phyloP scores from a whole-genome alignment of 2,888 invertebrate genomes.

The Arge pagana region DNA sequence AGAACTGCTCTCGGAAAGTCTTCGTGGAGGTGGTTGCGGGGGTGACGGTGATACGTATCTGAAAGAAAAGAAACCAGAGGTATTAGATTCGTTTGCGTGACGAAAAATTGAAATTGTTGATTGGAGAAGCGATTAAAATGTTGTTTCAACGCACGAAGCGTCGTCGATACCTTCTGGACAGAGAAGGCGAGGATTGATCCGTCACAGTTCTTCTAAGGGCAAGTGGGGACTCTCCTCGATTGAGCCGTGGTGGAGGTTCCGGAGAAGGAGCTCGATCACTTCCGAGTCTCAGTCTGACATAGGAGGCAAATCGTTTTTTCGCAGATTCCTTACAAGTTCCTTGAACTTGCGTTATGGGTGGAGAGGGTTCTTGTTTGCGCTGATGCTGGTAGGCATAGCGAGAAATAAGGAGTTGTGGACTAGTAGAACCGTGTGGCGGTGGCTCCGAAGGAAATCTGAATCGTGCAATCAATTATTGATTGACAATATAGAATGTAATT shows the following conservation, averaged over 20 bases:
- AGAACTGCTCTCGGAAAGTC: constrained; percentile 69
- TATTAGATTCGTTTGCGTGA: not conserved
- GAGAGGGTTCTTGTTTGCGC: constrained; percentile 49
- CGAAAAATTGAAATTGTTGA: not conserved
- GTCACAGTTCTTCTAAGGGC: constrained; percentile 65
- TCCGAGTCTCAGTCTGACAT: constrained; percentile 78
- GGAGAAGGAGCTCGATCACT: constrained; percentile 58
- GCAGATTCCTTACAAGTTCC: constrained; percentile 50
- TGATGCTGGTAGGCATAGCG: constrained; percentile 54
- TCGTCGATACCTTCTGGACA: constrained; percentile 54
- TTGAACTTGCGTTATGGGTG: constrained; percentile 40
- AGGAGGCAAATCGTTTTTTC: constrained; percentile 81
- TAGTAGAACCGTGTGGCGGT: constrained; percentile 47
- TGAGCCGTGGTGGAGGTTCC: constrained; percentile 55
- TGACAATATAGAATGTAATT: not conserved
- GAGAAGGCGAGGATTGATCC: constrained; percentile 59
- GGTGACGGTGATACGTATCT: constrained; percentile 68
- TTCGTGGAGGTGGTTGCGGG: constrained; percentile 66
- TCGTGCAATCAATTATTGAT: too few species aligned
- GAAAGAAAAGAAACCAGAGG: constrained; percentile 28
- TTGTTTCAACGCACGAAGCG: too few species aligned
- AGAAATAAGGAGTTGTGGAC: constrained; percentile 53
- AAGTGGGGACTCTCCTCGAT: constrained; percentile 60
- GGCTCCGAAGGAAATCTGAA: constrained; percentile 53
- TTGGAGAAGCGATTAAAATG: not conserved